Evolutionary conservation across 1,140 invertebrate genomes (phyloP).

Genomic region (Heliothis subflexa): DNA sequence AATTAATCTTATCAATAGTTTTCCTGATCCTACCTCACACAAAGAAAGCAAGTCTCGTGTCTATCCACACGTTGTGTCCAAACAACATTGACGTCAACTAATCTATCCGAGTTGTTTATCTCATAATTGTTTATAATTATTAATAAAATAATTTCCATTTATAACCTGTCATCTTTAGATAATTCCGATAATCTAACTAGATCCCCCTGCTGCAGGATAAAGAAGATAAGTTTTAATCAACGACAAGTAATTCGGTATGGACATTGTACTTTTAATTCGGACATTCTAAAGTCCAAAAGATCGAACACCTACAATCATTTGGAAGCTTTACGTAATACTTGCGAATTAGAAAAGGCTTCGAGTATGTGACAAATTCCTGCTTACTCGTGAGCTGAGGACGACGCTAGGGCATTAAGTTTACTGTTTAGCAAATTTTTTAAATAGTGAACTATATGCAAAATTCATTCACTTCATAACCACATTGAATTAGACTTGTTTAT

Average conservation of each 20-base stretch:
- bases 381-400: too few species aligned
- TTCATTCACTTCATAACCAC: too few species aligned
- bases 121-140: slow-evolving; percentile 17
- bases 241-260: not conserved
- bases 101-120: not conserved
- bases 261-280: not conserved
- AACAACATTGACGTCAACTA: slow-evolving; percentile 31
- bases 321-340: too few species aligned
- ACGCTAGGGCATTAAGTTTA: too few species aligned
- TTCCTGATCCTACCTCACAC: not conserved
- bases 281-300: not conserved
- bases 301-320: not conserved
- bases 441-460: too few species aligned
- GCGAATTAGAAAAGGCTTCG: too few species aligned
- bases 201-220: not conserved
- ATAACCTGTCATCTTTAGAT: not conserved
- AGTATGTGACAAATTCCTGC: too few species aligned
- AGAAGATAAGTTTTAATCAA: not conserved
- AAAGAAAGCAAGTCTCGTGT: not conserved
- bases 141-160: slow-evolving; percentile 12
- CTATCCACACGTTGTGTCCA: not conserved
- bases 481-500: not conserved
- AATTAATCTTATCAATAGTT: slow-evolving; percentile 1
- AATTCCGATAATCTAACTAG: slow-evolving; percentile 3
- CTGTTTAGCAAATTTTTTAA: too few species aligned